phyloP scores from a whole-genome alignment of 2,888 invertebrate species.

The Eupithecia pulchellata region DNA sequence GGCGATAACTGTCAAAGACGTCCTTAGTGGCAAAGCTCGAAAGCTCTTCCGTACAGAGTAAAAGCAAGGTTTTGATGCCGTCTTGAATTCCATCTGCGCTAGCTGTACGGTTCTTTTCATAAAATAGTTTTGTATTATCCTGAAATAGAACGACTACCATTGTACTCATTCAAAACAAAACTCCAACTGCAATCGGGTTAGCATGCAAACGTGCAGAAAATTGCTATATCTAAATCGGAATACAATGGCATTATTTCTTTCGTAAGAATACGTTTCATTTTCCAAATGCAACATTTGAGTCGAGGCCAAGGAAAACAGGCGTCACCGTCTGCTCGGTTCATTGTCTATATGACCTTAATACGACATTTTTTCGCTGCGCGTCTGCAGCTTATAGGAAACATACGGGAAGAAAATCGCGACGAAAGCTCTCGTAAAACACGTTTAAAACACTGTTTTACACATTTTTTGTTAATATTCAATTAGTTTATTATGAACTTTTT shows the following conservation, averaged over 20 bases:
- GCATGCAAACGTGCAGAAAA: constrained; percentile 30
- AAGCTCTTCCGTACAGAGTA: background rate
- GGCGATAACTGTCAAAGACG: background rate
- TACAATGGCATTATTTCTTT: constrained; percentile 44
- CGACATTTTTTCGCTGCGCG: constrained; percentile 63
- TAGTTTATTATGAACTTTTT: too few relatives aligned
- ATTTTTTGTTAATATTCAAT: background rate
- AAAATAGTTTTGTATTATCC: constrained; percentile 13
- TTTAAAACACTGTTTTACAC: background rate
- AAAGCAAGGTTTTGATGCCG: background rate
- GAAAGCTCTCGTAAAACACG: background rate
- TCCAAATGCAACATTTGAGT: constrained; percentile 67
- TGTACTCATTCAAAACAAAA: constrained; percentile 11
- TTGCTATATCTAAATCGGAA: constrained; percentile 28
- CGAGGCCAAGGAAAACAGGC: constrained; percentile 68
- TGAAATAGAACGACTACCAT: background rate
- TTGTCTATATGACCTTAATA: constrained; percentile 75
- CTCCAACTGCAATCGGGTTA: constrained; percentile 23
- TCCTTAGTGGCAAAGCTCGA: background rate
- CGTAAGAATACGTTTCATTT: constrained; percentile 58
- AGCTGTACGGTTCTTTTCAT: constrained; percentile 1
- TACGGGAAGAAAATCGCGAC: constrained; percentile 37
- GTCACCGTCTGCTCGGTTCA: constrained; percentile 59
- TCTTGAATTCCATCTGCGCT: background rate
- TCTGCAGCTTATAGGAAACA: constrained; percentile 54